These are phyloP conservation scores for Champsocephalus esox DNA, from an alignment of 2,797 vertebrate species.

Conservation along the genomic window DNA sequence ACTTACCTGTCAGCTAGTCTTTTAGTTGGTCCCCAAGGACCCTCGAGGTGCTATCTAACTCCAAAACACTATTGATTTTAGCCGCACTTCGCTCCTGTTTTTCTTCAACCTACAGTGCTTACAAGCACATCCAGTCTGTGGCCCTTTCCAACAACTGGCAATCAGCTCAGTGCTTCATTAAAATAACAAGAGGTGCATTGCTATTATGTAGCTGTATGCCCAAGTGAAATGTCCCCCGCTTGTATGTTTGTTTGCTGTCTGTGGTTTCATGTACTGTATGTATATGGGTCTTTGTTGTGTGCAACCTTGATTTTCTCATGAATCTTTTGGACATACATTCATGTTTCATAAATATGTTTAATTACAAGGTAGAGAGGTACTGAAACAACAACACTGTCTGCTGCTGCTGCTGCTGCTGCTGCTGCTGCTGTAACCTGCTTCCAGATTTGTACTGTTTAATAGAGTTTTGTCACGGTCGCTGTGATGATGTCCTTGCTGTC, in stretches of 20 bases:
- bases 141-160: constrained; percentile 40
- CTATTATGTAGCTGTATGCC: constrained; percentile 33
- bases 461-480: constrained; percentile 47
- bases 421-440: constrained; percentile 69
- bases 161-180: constrained; percentile 37
- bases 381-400: constrained; percentile 20
- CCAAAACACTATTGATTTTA: constrained; percentile 76
- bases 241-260: constrained; percentile 58
- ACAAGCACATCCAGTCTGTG: constrained; percentile 53
- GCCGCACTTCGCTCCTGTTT: constrained; percentile 71
- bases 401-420: constrained; percentile 23
- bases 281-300: constrained; percentile 60
- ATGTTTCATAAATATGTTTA: constrained; percentile 51
- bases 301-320: constrained; percentile 70
- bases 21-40: constrained; percentile 69
- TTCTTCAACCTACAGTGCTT: constrained; percentile 64
- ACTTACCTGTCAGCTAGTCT: constrained; percentile 76
- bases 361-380: constrained; percentile 40
- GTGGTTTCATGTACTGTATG: constrained; percentile 45
- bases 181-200: constrained; percentile 19
- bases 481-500: constrained; percentile 54
- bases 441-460: constrained; percentile 46
- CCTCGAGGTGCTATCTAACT: constrained; percentile 59
- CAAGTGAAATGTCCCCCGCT: constrained; percentile 45
- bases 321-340: constrained; percentile 57